Evolutionary conservation across 1,140 invertebrate genomes (phyloP).

Genomic region (Lethocerus indicus): DNA sequence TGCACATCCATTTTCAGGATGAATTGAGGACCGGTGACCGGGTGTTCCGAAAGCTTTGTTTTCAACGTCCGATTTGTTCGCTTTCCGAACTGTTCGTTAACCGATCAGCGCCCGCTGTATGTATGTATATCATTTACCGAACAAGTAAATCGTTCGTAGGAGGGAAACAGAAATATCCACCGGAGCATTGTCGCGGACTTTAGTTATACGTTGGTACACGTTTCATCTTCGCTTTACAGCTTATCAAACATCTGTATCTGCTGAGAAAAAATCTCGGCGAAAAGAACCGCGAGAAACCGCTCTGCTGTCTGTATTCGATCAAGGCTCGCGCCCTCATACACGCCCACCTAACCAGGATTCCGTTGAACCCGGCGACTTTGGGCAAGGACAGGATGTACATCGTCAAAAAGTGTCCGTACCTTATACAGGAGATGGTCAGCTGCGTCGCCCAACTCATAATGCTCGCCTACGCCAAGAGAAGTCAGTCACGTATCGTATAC

Average conservation of each 20-base stretch:
- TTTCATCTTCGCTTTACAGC: neutral
- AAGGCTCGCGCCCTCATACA: slow-evolving; percentile 89
- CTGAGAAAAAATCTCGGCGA: slow-evolving; percentile 81
- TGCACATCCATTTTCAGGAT: no score
- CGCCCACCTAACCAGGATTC: slow-evolving; percentile 77
- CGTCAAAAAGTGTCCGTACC: slow-evolving; percentile 80
- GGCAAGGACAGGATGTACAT: slow-evolving; percentile 76
- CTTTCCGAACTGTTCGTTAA: no score
- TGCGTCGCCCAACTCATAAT: slow-evolving; percentile 87
- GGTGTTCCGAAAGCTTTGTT: no score
- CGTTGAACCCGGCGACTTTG: slow-evolving; percentile 60
- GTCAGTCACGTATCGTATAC: no score
- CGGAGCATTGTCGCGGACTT: no score
- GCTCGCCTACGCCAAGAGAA: slow-evolving; percentile 74
- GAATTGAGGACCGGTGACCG: no score
- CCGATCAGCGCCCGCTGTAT: no score
- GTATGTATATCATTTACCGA: no score
- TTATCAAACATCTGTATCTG: slow-evolving; percentile 37
- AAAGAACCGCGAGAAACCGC: slow-evolving; percentile 87
- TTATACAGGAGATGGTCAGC: slow-evolving; percentile 96
- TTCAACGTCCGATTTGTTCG: no score
- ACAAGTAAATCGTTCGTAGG: no score
- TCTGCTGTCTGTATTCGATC: slow-evolving; percentile 89
- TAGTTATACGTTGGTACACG: no score
- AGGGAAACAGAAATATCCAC: no score